Evolutionary conservation across 1,140 invertebrate genomes (phyloP), one percentile per base, ranked within the genome.

Genomic region (Eumeta japonica): DNA sequence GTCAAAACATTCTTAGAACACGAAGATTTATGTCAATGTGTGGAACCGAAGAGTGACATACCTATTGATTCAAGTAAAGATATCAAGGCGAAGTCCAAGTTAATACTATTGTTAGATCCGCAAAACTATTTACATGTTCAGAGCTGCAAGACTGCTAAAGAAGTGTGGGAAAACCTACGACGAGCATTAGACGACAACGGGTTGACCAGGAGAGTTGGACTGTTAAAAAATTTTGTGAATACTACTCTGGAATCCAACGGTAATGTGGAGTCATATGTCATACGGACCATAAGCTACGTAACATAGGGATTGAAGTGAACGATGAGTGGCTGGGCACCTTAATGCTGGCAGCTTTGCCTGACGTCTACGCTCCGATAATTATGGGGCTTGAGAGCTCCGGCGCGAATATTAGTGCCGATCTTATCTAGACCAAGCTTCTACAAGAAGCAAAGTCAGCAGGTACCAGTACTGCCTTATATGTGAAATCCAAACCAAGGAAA

Each of bases 1-100:
- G 48, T 63, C 35, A 40, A 60, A 30, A 46, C 56, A 27, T 58
- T 52, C 41, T 46, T 66, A 16, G 39, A 58, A 41, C 52, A 50
- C 18, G 55, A 60, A 31, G 43, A 60, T 13, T 16, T 58, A 17
- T 59, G 52, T 48, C 31, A 44, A 28, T 52, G 48, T 28, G 41
- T 61, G 16, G 29, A 43, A 37, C 37, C 14, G 4, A 3, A 15
- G n/a, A 27, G 16, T 18, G 27, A 30, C 13, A 29, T 27, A 13
- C 16, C 34, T 17, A 16, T 41, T 1, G 35, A 44, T 36, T 10
- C 37, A 2, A n/a, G n/a, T 3, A 30, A 17, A 16, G 43, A 48
- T n/a, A 35, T 40, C 3, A 45, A 45, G 16, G 36, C 46, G 14
- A 47, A 41, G 24, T n/a, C n/a, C n/a, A n/a, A n/a, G n/a, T n/a